Percentiles rank a stretch among this genome's conserved stretches.
Evolutionary conservation across 2,797 vertebrate genomes (phyloP).

Genomic region (Argentina silus): DNA sequence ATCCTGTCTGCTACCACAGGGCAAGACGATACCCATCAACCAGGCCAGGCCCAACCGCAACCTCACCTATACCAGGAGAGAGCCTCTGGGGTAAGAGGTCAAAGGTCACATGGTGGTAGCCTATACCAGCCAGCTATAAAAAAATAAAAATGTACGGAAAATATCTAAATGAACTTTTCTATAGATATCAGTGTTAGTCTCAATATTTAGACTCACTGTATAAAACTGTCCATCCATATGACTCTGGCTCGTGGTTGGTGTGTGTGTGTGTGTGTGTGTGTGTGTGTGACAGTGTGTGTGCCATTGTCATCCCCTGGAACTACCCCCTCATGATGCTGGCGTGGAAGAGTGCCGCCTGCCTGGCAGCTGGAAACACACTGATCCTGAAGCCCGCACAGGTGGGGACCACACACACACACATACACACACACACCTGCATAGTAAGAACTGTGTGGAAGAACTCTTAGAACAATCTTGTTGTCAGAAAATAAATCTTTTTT

Average conservation of each 20-base stretch:
- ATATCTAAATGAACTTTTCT: background rate
- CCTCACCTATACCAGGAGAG: slow-evolving; percentile 94
- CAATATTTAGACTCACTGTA: background rate
- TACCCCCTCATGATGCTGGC: slow-evolving; percentile 99
- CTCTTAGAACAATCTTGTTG: too few relatives aligned
- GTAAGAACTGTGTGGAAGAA: too few relatives aligned
- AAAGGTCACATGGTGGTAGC: background rate
- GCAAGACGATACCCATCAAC: slow-evolving; percentile 96
- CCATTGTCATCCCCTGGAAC: slow-evolving; percentile 97
- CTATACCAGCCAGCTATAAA: background rate
- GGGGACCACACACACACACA: slow-evolving; percentile 20
- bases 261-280: background rate
- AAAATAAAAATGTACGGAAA: background rate
- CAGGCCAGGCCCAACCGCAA: slow-evolving; percentile 95
- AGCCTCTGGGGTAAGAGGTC: slow-evolving; percentile 89
- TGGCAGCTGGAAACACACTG: slow-evolving; percentile 94
- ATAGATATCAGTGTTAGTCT: background rate
- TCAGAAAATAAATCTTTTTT: too few relatives aligned
- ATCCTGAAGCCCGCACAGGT: slow-evolving; percentile 97
- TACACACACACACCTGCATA: background rate
- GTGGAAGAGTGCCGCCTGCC: slow-evolving; percentile 94
- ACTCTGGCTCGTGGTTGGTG: background rate
- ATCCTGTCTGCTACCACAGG: slow-evolving; percentile 70
- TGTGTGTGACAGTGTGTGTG: slow-evolving; percentile 85
- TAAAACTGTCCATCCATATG: background rate